These are phyloP conservation scores for Galerucella calmariensis DNA, from an alignment of 2,888 invertebrate genomes.

Conservation along the genomic window DNA sequence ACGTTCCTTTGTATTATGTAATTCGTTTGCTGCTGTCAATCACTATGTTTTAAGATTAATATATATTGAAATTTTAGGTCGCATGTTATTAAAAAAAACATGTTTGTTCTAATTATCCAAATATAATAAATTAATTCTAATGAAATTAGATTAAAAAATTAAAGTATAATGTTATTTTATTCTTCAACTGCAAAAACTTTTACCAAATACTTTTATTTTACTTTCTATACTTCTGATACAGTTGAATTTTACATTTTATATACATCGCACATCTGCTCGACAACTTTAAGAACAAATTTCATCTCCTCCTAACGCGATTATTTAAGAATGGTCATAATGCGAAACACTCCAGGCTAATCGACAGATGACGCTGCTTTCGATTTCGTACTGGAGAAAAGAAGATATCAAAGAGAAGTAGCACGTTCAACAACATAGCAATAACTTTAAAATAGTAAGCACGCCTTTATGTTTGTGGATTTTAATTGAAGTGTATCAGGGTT, in stretches of 20 bases:
- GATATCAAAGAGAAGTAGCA: conserved; percentile 20
- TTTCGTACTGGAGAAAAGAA: conserved; percentile 34
- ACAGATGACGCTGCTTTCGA: conserved; percentile 44
- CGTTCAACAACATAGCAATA: conserved; percentile 2
- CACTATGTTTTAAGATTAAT: too few species aligned
- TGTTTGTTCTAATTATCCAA: too few species aligned
- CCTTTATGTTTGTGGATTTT: conserved; percentile 1
- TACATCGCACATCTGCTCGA: conserved; percentile 25
- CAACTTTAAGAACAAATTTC: conserved; percentile 6
- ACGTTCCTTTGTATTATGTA: too few species aligned
- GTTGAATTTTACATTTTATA: background rate
- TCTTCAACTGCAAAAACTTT: background rate
- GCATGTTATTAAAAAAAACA: too few species aligned
- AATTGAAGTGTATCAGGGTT: background rate
- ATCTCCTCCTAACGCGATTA: conserved; percentile 19
- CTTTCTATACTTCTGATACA: conserved; percentile 20
- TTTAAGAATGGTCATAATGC: conserved; percentile 16
- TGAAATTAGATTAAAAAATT: too few species aligned
- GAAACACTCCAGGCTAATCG: conserved; percentile 29
- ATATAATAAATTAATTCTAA: too few species aligned
- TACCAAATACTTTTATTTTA: conserved; percentile 13
- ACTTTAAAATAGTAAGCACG: background rate
- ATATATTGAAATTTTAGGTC: too few species aligned
- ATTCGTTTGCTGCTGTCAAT: too few species aligned
- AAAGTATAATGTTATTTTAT: too few species aligned